Base-by-base conservation (phyloP, 23 tunicate species). In the Trididemnum clinides region DNA sequence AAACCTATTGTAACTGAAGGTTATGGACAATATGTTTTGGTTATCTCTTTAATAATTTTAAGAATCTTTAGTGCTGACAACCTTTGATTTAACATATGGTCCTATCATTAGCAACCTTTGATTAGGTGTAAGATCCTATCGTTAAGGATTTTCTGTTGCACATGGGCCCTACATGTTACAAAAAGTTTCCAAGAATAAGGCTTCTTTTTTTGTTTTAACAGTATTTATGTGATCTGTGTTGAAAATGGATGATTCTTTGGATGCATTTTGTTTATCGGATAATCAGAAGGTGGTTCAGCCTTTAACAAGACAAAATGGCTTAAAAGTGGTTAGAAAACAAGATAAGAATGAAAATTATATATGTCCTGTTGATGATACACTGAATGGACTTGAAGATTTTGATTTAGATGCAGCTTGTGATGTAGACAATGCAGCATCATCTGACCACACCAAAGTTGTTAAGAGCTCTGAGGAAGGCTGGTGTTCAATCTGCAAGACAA, bases 181-280 rank as follows among this genome's bases (percentile, higher is more conserved):
- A n/a, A n/a, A n/a, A n/a, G n/a, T n/a, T n/a, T n/a, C n/a, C n/a
- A n/a, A n/a, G n/a, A n/a, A n/a, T n/a, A n/a, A n/a, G n/a, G n/a
- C n/a, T n/a, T n/a, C n/a, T n/a, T n/a, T n/a, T n/a, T n/a, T n/a
- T n/a, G n/a, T n/a, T n/a, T n/a, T n/a, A n/a, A n/a, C n/a, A n/a
- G n/a, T n/a, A n/a, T n/a, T n/a, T n/a, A n/a, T n/a, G n/a, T n/a
- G 54, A 49, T 10, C 10, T 49, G 54, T 49, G 15, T 19, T 62
- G n/a, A 62, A 22, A 62, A 69, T 69, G 75, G 37, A 69, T 69
- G 75, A 69, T 31, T 69, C 75, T 27, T 5, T 31, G 36, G 75
- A 69, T 69, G 75, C 75, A 3, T 69, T 69, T 69, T 20, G 10
- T 5, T 69, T 37, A 10, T 18, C 75, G n/a, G 23, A 19, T 10